phyloP scores from a whole-genome alignment of 2,888 invertebrate species.

The Torymus tubicola region DNA sequence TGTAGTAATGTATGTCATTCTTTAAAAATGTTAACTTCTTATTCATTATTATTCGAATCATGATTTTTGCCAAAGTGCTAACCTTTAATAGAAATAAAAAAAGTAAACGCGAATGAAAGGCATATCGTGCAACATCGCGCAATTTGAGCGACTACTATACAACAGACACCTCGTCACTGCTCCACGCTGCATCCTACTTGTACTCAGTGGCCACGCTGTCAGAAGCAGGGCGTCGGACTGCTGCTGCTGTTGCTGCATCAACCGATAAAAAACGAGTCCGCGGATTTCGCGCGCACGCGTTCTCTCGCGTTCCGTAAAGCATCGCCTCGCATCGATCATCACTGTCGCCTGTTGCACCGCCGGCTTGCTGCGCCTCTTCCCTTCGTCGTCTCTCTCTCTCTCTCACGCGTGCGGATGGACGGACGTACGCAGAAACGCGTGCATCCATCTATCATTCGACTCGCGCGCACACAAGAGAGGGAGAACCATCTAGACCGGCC shows the following conservation, averaged over 20 bases:
- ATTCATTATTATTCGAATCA: too few relatives aligned
- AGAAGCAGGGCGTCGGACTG: neutral
- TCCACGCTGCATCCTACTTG: slow-evolving; percentile 12
- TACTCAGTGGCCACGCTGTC: slow-evolving; percentile 7
- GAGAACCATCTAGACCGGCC: slow-evolving; percentile 64
- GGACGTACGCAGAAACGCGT: slow-evolving; percentile 60
- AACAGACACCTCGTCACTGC: neutral
- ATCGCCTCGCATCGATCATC: slow-evolving; percentile 73
- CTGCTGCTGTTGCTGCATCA: neutral
- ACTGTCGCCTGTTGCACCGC: slow-evolving; percentile 71
- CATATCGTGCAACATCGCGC: too few relatives aligned
- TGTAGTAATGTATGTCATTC: too few relatives aligned
- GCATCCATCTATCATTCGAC: slow-evolving; percentile 71
- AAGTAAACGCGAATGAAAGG: too few relatives aligned
- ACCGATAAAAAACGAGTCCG: slow-evolving; percentile 65
- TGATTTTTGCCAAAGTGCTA: too few relatives aligned
- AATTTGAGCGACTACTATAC: too few relatives aligned
- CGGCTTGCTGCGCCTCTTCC: slow-evolving; percentile 53
- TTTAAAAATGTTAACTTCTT: too few relatives aligned
- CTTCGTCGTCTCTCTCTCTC: slow-evolving; percentile 58
- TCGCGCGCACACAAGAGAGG: slow-evolving; percentile 61
- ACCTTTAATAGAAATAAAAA: too few relatives aligned
- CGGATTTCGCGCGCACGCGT: slow-evolving; percentile 66
- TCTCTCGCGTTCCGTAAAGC: slow-evolving; percentile 67
- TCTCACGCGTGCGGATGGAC: slow-evolving; percentile 58